Evolutionary conservation across 1,140 invertebrate species (phyloP), one percentile per base, ranked within the genome.

Genomic region (Homalodisca vitripennis): DNA sequence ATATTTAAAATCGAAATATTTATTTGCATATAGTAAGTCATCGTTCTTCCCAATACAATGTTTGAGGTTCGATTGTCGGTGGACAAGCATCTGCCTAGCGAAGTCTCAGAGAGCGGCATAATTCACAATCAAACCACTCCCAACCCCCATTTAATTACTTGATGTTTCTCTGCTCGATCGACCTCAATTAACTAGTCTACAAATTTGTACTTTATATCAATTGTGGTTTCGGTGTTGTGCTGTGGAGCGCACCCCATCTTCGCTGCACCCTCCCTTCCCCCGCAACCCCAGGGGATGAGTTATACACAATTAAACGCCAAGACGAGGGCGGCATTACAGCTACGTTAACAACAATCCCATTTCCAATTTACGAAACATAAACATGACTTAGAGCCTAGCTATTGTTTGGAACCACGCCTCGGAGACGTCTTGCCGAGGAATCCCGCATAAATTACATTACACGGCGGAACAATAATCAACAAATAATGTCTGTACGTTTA

Each of bases 391-490:
- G 17, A 51, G n/a, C 3, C 48, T n/a, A 41, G 17, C 14, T n/a
- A 51, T 51, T 51, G 48, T 51, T 20, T n/a, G n/a, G 3, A 14
- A 20, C 48, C 48, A 41, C 34, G 48, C 48, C 48, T 51, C n/a
- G 22, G 2, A 51, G 22, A 22, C 48, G n/a, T n/a, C n/a, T n/a
- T 22, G 48, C 48, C 48, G 17, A 20, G 48, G 48, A 51, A 22
- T 51, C 48, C 17, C 6, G 48, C n/a, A 51, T 22, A 51, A 51
- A 51, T 51, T 51, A 51, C 48, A 20, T 51, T 51, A 51, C n/a
- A n/a, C 48, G 17, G 48, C 22, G n/a, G 48, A 51, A 51, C 48
- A 51, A 51, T 51, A 51, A 51, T 51, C 48, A 51, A 51, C 48
- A 51, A 51, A 51, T 51, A 51, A 51, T 51, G 48, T 14, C 6